Conservation (phyloP, 2,888 invertebrate species). For the Eubasilissa splendida region DNA sequence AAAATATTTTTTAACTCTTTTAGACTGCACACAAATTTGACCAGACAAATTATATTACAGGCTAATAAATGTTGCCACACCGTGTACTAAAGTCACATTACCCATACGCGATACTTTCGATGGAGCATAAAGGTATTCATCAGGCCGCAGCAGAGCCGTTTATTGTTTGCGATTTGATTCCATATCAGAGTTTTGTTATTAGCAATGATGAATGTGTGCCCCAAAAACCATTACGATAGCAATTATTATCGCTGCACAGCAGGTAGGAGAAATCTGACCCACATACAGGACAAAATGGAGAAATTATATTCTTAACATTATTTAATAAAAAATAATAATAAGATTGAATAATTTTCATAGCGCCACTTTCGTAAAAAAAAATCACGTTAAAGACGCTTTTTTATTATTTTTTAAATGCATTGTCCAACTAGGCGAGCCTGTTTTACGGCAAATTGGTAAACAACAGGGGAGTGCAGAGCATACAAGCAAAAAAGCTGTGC, state of each 20-base stretch:
- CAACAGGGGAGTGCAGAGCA: too few species aligned
- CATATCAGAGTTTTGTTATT: slow-evolving; percentile 17
- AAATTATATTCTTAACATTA: not conserved
- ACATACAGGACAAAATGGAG: slow-evolving; percentile 3
- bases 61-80: not conserved
- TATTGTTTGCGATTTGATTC: not conserved
- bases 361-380: too few species aligned
- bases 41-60: too few species aligned
- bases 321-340: too few species aligned
- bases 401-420: too few species aligned
- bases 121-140: not conserved
- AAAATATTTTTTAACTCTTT: too few species aligned
- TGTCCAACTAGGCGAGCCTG: too few species aligned
- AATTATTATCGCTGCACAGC: not conserved
- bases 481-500: too few species aligned
- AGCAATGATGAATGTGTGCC: not conserved
- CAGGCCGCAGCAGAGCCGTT: not conserved
- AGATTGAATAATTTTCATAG: too few species aligned
- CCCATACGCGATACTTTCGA: not conserved
- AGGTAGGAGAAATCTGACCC: slow-evolving; percentile 15
- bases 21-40: too few species aligned
- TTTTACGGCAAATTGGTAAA: too few species aligned
- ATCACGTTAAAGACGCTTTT: too few species aligned
- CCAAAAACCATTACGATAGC: slow-evolving; percentile 1
- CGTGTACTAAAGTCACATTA: not conserved